Percentiles rank a stretch among this genome's conserved stretches.
phyloP scores from a whole-genome alignment of 2,797 vertebrate species.

The Pseudomugil gertrudae region DNA sequence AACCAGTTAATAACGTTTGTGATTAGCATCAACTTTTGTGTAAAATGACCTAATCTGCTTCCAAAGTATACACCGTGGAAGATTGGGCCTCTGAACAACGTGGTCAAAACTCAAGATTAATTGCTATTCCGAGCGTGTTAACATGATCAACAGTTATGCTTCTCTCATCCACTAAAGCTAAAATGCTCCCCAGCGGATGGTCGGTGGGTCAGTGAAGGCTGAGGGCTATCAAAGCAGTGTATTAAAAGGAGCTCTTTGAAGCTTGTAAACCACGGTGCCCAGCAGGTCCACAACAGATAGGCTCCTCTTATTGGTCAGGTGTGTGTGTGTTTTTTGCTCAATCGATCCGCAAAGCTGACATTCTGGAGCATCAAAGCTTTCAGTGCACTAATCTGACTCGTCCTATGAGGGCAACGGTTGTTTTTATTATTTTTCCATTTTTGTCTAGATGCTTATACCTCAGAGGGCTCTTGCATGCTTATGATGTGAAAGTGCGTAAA shows the following conservation, averaged over 20 bases:
- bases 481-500: constrained; percentile 44
- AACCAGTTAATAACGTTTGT: not conserved
- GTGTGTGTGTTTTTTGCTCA: constrained; percentile 84
- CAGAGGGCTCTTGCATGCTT: constrained; percentile 47
- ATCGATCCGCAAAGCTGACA: constrained; percentile 92
- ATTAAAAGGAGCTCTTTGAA: constrained; percentile 89
- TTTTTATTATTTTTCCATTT: constrained; percentile 75
- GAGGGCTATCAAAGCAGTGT: constrained; percentile 82
- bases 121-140: constrained; percentile 54
- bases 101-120: constrained; percentile 28
- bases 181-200: constrained; percentile 73
- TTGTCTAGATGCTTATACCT: constrained; percentile 60
- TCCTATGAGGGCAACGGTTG: constrained; percentile 88
- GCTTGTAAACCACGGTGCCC: constrained; percentile 85
- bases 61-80: not conserved
- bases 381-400: constrained; percentile 92
- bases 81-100: constrained; percentile 10
- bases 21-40: constrained; percentile 10
- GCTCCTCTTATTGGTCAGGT: constrained; percentile 89
- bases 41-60: constrained; percentile 4
- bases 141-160: constrained; percentile 74
- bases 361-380: constrained; percentile 94
- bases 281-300: constrained; percentile 91
- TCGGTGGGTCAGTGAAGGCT: constrained; percentile 74
- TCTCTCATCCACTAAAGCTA: constrained; percentile 68